Conservation (phyloP, 2,888 invertebrate genomes). For the Andrena bucephala region DNA sequence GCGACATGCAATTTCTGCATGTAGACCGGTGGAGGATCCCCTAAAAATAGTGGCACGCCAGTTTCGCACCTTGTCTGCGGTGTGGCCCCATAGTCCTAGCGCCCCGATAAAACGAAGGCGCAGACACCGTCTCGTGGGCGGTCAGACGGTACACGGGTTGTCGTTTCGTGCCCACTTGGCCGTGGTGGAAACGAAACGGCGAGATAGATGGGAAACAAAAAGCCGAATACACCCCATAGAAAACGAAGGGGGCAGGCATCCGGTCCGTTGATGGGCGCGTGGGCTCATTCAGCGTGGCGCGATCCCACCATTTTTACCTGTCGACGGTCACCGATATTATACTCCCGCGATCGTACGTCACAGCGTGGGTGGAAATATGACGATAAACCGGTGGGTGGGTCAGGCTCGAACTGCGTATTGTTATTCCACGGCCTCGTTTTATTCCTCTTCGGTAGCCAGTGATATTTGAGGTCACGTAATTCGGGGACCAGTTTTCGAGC, state of each 20-base stretch:
- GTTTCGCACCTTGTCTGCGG: neutral
- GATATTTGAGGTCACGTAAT: slow-evolving; percentile 10
- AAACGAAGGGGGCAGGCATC: slow-evolving; percentile 62
- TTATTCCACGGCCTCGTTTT: slow-evolving; percentile 23
- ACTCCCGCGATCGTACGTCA: slow-evolving; percentile 26
- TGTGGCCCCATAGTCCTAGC: neutral
- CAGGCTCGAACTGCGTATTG: slow-evolving; percentile 23
- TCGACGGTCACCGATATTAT: slow-evolving; percentile 54
- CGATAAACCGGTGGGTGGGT: slow-evolving; percentile 49
- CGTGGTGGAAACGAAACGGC: slow-evolving; percentile 44
- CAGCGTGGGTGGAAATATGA: slow-evolving; percentile 56
- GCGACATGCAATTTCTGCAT: slow-evolving; percentile 34
- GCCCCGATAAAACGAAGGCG: slow-evolving; percentile 24
- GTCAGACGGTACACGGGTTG: slow-evolving; percentile 40
- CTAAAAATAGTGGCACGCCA: slow-evolving; percentile 39
- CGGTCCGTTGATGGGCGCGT: slow-evolving; percentile 62
- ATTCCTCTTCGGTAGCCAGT: neutral
- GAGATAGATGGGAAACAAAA: slow-evolving; percentile 10
- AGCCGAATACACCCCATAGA: slow-evolving; percentile 26
- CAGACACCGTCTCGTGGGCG: slow-evolving; percentile 58
- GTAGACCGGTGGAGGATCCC: slow-evolving; percentile 8
- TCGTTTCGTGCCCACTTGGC: slow-evolving; percentile 53
- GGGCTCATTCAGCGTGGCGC: slow-evolving; percentile 75
- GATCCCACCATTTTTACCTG: slow-evolving; percentile 65
- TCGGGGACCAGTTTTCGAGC: slow-evolving; percentile 3